phyloP scores from a whole-genome alignment of 2,797 vertebrate species.

The Sphenopsis melanotis region DNA sequence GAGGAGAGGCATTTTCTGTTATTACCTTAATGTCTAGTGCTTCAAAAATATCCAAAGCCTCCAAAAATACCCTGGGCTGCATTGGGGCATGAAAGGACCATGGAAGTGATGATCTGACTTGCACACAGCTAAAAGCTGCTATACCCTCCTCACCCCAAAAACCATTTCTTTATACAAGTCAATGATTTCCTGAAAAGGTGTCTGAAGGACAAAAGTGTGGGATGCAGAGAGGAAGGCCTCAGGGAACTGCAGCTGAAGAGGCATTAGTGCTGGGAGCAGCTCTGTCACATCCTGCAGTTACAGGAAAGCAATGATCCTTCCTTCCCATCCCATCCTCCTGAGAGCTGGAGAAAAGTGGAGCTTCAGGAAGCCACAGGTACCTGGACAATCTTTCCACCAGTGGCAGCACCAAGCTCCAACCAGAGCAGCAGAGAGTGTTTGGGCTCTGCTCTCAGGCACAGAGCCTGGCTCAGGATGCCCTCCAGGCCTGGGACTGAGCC shows the following conservation, averaged over 20 bases:
- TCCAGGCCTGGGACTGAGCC: not conserved
- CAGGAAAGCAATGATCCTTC: not conserved
- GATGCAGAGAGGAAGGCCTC: not conserved
- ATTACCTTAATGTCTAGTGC: not conserved
- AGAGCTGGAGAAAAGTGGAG: not conserved
- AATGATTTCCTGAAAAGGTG: not conserved
- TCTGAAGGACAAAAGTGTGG: not conserved
- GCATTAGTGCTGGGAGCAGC: not conserved
- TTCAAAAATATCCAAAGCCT: not conserved
- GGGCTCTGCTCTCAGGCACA: not conserved
- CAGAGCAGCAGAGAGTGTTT: accelerated
- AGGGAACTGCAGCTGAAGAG: not conserved
- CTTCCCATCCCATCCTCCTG: not conserved
- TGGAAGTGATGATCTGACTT: not conserved
- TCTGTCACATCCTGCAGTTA: not conserved
- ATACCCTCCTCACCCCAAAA: not conserved
- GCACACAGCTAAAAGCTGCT: not conserved
- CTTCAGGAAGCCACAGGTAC: not conserved
- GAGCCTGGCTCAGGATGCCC: accelerated
- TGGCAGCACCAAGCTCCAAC: not conserved
- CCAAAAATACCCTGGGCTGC: not conserved
- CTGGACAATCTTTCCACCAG: not conserved
- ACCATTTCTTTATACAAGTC: not conserved
- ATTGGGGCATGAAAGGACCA: not conserved
- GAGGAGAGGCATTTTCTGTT: not conserved